phyloP scores from a whole-genome alignment of 2,113 vertebrate genomes.

The Trinectes maculatus region DNA sequence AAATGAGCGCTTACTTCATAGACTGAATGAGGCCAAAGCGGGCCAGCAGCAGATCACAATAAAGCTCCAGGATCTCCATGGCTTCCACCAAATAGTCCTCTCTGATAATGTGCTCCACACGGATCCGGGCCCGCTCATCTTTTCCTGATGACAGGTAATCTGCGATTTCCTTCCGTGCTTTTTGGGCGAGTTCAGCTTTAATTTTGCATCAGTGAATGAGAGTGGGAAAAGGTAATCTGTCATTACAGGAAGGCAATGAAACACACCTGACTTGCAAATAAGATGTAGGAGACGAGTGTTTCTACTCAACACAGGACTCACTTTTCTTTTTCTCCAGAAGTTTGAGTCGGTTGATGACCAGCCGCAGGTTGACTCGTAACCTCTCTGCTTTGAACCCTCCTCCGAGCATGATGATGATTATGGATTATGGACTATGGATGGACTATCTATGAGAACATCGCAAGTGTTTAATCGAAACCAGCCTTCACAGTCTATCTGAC shows the following conservation, averaged over 20 bases:
- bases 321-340: conserved; percentile 99
- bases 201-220: conserved; percentile 16
- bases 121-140: conserved; percentile 95
- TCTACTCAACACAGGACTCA: conserved; percentile 77
- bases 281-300: background rate
- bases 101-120: conserved; percentile 98
- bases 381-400: conserved; percentile 96
- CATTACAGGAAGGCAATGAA: background rate
- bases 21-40: conserved; percentile 97
- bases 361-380: conserved; percentile 93
- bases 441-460: conserved; percentile 31
- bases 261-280: background rate
- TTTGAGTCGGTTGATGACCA: conserved; percentile 97
- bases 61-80: conserved; percentile 98
- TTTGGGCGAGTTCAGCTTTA: conserved; percentile 95
- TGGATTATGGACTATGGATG: conserved; percentile 74
- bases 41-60: conserved; percentile 93
- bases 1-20: conserved; percentile 92
- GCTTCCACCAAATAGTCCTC: conserved; percentile 99
- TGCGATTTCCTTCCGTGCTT: conserved; percentile 97
- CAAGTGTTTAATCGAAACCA: conserved; percentile 7
- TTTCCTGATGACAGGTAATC: conserved; percentile 96
- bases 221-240: background rate
- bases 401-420: conserved; percentile 88
- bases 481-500: background rate